Percentiles rank a stretch among this genome's conserved stretches.
Conservation (phyloP, 1,140 invertebrate genomes). For the Cataglyphis hispanica region DNA sequence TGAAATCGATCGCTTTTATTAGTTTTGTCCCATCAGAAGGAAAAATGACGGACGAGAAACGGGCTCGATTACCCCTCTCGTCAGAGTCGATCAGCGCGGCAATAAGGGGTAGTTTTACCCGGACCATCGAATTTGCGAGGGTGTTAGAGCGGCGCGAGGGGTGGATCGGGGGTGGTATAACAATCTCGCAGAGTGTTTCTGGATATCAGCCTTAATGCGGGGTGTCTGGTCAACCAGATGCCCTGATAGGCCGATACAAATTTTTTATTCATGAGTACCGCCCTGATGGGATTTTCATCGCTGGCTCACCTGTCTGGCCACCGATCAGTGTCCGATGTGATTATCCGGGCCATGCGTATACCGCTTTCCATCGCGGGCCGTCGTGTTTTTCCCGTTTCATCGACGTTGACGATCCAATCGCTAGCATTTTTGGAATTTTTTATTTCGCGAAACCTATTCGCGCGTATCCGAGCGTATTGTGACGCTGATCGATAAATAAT, state of each 20-base stretch:
- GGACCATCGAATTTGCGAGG: conserved; percentile 67
- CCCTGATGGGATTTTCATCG: conserved; percentile 79
- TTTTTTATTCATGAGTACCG: conserved; percentile 81
- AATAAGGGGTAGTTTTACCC: conserved; percentile 75
- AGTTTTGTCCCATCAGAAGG: neutral
- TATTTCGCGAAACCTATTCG: neutral
- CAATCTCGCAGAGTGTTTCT: conserved; percentile 83
- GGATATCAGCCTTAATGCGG: conserved; percentile 81
- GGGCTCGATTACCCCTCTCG: conserved; percentile 68
- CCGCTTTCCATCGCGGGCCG: conserved; percentile 17
- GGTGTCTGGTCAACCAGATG: conserved; percentile 82
- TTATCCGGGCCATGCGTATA: conserved; percentile 59
- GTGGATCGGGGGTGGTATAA: conserved; percentile 75
- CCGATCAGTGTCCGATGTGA: conserved; percentile 76
- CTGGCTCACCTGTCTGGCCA: conserved; percentile 78
- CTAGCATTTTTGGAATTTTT: conserved; percentile 21
- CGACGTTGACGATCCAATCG: conserved; percentile 52
- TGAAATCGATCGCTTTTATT: conserved; percentile 23
- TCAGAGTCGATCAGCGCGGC: conserved; percentile 70
- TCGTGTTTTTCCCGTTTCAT: conserved; percentile 59
- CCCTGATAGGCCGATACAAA: conserved; percentile 75
- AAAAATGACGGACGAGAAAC: conserved; percentile 69
- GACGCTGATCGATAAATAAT: conserved; percentile 29
- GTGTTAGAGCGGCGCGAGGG: conserved; percentile 60
- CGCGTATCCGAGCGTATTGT: no score